Conservation (phyloP, 2,113 vertebrate species). For the Nyctereutes procyonoides region DNA sequence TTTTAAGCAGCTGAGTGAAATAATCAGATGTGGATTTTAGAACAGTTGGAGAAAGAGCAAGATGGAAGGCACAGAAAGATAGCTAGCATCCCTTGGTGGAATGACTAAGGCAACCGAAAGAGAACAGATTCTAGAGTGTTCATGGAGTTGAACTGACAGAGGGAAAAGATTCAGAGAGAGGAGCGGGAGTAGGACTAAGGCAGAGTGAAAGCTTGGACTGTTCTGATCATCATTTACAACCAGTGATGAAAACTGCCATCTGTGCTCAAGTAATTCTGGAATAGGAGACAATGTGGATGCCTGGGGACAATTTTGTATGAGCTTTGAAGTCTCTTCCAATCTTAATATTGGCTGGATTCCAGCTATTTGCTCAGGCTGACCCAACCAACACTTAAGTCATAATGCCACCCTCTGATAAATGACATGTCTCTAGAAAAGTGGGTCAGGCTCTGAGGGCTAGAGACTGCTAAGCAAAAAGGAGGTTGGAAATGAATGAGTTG, state of each 20-base stretch:
- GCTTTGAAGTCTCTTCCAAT: neutral
- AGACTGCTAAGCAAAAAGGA: neutral
- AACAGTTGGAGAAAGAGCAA: neutral
- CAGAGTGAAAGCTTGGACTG: too few species aligned
- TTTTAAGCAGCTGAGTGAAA: neutral
- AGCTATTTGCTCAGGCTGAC: neutral
- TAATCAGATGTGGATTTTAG: neutral
- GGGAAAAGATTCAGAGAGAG: neutral
- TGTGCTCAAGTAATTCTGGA: neutral
- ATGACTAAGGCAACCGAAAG: neutral
- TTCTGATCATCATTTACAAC: neutral
- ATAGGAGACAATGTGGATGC: neutral
- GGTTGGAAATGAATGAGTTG: neutral
- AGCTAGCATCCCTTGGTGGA: neutral
- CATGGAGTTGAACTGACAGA: neutral
- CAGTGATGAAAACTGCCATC: neutral
- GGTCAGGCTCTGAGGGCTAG: neutral
- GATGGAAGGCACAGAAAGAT: neutral
- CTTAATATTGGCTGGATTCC: neutral
- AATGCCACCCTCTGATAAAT: neutral
- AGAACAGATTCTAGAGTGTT: neutral
- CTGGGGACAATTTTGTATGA: neutral
- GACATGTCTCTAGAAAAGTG: neutral
- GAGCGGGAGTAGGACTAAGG: too few species aligned
- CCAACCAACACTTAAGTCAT: neutral